These are phyloP conservation scores for Conistra vaccinii DNA, from an alignment of 2,888 invertebrate species.

Conservation along the genomic window DNA sequence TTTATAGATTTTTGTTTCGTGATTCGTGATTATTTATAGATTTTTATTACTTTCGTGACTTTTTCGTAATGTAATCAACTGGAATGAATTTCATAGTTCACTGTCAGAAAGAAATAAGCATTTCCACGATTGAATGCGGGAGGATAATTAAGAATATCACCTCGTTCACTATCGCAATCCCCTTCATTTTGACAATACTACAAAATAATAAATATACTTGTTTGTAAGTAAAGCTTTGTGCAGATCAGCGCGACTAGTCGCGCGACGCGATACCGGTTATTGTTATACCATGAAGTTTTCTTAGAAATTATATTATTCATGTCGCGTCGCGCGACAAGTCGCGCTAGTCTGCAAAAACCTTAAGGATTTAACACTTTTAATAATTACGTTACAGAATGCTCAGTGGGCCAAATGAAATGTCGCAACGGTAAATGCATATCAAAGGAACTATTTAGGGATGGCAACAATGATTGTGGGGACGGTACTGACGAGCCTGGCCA, in stretches of 20 bases:
- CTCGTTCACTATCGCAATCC: background rate
- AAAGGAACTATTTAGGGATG: constrained; percentile 93
- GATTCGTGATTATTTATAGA: no score
- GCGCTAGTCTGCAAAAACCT: no score
- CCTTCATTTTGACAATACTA: background rate
- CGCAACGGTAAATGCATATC: constrained; percentile 92
- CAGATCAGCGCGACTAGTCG: no score
- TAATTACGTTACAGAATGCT: constrained; percentile 90
- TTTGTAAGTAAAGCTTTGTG: no score
- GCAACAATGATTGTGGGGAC: constrained; percentile 93
- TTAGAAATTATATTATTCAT: no score
- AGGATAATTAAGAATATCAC: background rate
- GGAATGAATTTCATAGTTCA: background rate
- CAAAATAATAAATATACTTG: background rate
- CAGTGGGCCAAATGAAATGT: constrained; percentile 92
- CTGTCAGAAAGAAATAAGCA: background rate
- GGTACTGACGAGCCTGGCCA: constrained; percentile 92
- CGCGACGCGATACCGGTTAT: no score
- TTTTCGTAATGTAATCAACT: background rate
- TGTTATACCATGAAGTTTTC: no score
- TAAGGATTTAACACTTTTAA: background rate
- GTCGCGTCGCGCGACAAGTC: no score
- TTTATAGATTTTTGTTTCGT: no score
- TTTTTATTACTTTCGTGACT: no score
- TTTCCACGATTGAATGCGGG: background rate